These are phyloP conservation scores for Phaedon cochleariae DNA, from an alignment of 2,888 invertebrate genomes.

Conservation along the genomic window DNA sequence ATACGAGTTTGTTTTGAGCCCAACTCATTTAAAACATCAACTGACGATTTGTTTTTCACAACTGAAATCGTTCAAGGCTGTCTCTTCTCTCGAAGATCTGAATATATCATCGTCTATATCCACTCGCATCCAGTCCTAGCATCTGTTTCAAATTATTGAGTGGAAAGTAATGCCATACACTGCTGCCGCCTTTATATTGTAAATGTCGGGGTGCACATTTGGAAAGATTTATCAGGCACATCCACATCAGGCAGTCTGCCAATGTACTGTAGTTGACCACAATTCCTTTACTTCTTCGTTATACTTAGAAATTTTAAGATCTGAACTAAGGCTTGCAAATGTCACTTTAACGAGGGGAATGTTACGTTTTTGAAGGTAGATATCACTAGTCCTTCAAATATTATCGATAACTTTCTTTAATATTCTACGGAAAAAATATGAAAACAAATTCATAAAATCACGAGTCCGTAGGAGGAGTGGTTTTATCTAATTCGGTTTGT, in stretches of 20 bases:
- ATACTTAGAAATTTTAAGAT: background rate
- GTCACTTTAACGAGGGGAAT: no score
- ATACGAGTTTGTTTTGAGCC: no score
- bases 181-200: constrained; percentile 15
- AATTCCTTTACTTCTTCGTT: background rate
- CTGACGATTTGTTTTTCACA: constrained; percentile 17
- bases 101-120: constrained; percentile 30
- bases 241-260: background rate
- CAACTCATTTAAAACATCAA: background rate
- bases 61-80: constrained; percentile 21
- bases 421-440: no score
- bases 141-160: constrained; percentile 36
- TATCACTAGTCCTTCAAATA: no score
- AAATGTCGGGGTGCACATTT: constrained; percentile 29
- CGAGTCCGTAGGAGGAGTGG: no score
- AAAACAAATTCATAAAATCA: no score
- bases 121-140: constrained; percentile 23
- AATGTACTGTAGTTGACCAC: background rate
- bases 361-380: no score
- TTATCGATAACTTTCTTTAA: no score
- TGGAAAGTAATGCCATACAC: constrained; percentile 21
- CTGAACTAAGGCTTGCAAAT: no score
- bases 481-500: no score
- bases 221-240: constrained; percentile 26
- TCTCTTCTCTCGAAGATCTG: constrained; percentile 12